Conservation (phyloP, 23 tunicate genomes). For the Trididemnum nubilum region DNA sequence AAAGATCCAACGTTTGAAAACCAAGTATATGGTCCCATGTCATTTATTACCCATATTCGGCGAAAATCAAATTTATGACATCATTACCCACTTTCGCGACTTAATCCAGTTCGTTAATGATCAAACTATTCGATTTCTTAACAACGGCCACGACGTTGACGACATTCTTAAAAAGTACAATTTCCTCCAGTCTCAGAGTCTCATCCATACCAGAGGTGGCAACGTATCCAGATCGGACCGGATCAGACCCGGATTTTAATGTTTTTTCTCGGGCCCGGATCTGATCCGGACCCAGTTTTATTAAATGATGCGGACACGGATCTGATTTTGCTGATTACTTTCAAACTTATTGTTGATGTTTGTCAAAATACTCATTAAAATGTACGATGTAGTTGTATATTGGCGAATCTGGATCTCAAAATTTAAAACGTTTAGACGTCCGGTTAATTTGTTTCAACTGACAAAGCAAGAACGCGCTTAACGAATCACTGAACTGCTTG, state of each 20-base stretch:
- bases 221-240: too few species aligned
- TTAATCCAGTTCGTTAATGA: conserved; percentile 80
- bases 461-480: conserved; percentile 32
- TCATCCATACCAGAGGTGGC: conserved; percentile 64
- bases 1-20: conserved; percentile 31
- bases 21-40: conserved; percentile 55
- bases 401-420: too few species aligned
- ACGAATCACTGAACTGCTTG: conserved; percentile 16
- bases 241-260: too few species aligned
- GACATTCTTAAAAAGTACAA: conserved; percentile 60
- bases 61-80: conserved; percentile 42
- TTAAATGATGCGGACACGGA: conserved; percentile 74
- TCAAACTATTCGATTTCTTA: conserved; percentile 64
- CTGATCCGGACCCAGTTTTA: too few species aligned
- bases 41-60: conserved; percentile 65
- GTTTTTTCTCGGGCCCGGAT: too few species aligned
- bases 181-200: conserved; percentile 47
- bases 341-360: too few species aligned
- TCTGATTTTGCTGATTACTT: too few species aligned
- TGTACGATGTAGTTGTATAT: conserved; percentile 73
- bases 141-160: conserved; percentile 31
- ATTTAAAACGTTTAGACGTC: too few species aligned
- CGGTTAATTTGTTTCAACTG: conserved; percentile 57
- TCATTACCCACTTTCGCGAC: conserved; percentile 57
- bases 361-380: too few species aligned